These are phyloP conservation scores for Miichthys miiuy DNA, from an alignment of 2,797 vertebrate species.

Conservation along the genomic window DNA sequence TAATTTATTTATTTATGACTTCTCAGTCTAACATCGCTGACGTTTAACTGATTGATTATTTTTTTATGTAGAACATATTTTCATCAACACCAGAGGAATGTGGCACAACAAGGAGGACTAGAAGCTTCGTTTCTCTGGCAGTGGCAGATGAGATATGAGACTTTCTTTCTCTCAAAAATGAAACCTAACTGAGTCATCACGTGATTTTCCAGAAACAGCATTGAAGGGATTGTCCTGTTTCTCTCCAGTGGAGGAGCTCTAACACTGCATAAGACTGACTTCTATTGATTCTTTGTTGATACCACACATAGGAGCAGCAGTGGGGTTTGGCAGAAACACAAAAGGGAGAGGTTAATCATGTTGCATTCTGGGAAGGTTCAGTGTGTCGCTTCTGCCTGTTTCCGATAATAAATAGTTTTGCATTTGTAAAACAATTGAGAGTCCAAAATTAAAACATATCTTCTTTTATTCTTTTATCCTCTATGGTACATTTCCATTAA, in stretches of 20 bases:
- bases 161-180: not conserved
- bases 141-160: fast-evolving
- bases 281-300: not conserved
- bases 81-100: not conserved
- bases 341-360: not conserved
- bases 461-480: too few species aligned
- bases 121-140: not conserved
- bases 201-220: constrained; percentile 54
- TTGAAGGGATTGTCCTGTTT: not conserved
- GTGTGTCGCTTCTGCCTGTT: not conserved
- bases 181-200: constrained; percentile 39
- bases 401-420: too few species aligned
- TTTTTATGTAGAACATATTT: not conserved
- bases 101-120: not conserved
- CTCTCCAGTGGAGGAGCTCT: not conserved
- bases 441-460: too few species aligned
- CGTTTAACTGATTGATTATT: not conserved
- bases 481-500: too few species aligned
- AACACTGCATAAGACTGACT: not conserved
- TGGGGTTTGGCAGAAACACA: not conserved
- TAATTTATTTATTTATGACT: not conserved
- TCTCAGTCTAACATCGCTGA: not conserved
- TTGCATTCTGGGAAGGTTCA: not conserved
- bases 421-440: not conserved
- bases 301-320: not conserved